Percentiles rank a stretch among this genome's conserved stretches.
phyloP scores from a whole-genome alignment of 1,140 invertebrate species.

The Paramacrobiotus metropolitanus region DNA sequence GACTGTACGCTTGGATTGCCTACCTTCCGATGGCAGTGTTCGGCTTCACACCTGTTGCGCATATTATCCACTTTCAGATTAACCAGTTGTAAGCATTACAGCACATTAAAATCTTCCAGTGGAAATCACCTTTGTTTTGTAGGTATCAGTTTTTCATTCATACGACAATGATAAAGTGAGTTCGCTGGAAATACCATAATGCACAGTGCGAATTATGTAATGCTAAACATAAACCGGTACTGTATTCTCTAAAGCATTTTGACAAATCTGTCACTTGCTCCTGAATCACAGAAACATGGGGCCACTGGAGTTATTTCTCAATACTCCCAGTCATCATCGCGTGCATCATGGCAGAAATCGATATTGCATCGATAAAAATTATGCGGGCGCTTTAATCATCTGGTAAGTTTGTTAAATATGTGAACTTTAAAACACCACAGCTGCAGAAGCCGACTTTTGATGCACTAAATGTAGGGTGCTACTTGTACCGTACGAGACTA shows the following conservation, averaged over 20 bases:
- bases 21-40: conserved; percentile 26
- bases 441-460: neutral
- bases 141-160: conserved; percentile 26
- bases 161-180: conserved; percentile 21
- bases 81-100: conserved; percentile 25
- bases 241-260: too few species aligned
- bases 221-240: too few species aligned
- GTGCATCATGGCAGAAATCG: conserved; percentile 36
- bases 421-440: neutral
- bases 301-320: conserved; percentile 32
- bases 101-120: conserved; percentile 11
- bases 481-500: too few species aligned
- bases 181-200: too few species aligned
- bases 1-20: conserved; percentile 21
- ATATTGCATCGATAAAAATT: conserved; percentile 40
- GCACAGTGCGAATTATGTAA: too few species aligned
- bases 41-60: conserved; percentile 23
- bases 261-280: too few species aligned
- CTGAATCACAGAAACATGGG: too few species aligned
- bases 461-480: neutral
- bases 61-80: conserved; percentile 25
- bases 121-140: neutral
- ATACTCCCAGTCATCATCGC: conserved; percentile 34
- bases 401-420: conserved; percentile 23
- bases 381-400: conserved; percentile 34